Base-by-base conservation (phyloP, 2,113 vertebrate species). In the Chascanopsetta lugubris region DNA sequence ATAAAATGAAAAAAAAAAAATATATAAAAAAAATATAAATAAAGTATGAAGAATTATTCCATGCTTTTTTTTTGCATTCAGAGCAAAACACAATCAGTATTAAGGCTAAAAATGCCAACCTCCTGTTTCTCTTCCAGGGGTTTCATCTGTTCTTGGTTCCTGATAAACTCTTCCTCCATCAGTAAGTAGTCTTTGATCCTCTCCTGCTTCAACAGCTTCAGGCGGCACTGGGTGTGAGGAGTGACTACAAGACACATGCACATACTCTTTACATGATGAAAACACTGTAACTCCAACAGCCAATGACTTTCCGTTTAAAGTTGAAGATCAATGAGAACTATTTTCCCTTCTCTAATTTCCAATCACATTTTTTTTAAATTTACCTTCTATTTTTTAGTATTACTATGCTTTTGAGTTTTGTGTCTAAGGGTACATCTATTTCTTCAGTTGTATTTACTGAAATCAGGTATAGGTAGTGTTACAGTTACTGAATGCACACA, bases 71-170 rank as follows among this genome's bases (percentile, higher is more conserved):
- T n/a, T n/a, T n/a, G n/a, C n/a, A 48, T 6, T 34, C 17, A 3
- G 6, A n/a, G 6, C 12, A 15, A 4, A 32, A 49, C 53, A 0
- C 4, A 1, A 48, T 25, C 21, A 20, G 5, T 2, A 18, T 3
- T 18, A 10, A 0, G 1, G 15, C 2, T 8, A 29, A 1, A 5
- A 49, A 1, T 6, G 7, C 83, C 49, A 13, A 97, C 97, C 95
- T 99, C 97, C 75, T 99, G 97, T 72, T 99, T 99, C 87, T 99
- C 97, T 87, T 99, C 97, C 73, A 99, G 85, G 15, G 97, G 97
- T 80, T 99, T 99, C 96, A 99, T 99, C 63, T 99, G 96, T 75
- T 99, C 97, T 90, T 99, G 97, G 80, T 99, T 99, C 74, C 97
- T 92, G 86, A 99, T 99, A 85, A 99, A 99, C 71, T 99, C 97